phyloP scores from a whole-genome alignment of 2,797 vertebrate species.

The Kryptopterus vitreolus region DNA sequence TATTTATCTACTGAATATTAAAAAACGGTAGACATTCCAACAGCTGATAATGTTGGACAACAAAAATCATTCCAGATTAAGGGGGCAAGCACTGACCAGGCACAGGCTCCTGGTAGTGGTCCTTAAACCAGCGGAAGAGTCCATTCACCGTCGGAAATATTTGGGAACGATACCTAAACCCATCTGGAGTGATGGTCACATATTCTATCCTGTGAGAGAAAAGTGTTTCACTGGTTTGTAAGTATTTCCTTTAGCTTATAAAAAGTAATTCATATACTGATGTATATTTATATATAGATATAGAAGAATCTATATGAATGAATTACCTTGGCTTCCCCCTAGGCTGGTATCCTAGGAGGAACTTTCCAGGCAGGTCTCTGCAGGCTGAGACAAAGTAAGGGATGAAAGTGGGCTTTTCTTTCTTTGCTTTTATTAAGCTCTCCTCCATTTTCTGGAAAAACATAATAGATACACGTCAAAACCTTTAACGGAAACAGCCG shows the following conservation, averaged over 20 bases:
- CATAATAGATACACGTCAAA: not conserved
- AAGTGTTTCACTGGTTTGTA: not conserved
- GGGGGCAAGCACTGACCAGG: slow-evolving; percentile 77
- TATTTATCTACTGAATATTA: not conserved
- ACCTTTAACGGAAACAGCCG: not conserved
- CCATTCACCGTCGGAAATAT: slow-evolving; percentile 94
- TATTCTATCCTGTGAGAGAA: slow-evolving; percentile 84
- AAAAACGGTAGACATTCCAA: not conserved
- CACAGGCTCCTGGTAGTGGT: slow-evolving; percentile 97
- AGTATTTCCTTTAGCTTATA: not conserved
- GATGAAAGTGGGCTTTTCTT: slow-evolving; percentile 98
- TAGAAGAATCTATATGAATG: not conserved
- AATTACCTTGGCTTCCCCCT: slow-evolving; percentile 93
- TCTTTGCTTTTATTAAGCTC: slow-evolving; percentile 87
- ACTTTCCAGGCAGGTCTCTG: slow-evolving; percentile 96
- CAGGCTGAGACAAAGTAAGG: slow-evolving; percentile 95
- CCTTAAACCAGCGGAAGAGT: slow-evolving; percentile 98
- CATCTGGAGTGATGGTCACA: slow-evolving; percentile 95
- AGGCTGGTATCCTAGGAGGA: slow-evolving; percentile 97
- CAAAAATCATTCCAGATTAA: not conserved
- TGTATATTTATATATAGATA: too few species aligned
- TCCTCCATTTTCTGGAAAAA: slow-evolving; percentile 93
- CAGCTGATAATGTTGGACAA: not conserved
- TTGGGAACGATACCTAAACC: slow-evolving; percentile 95
- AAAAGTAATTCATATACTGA: not conserved